phyloP scores from a whole-genome alignment of 2,888 invertebrate species.

The Netelia melanura region DNA sequence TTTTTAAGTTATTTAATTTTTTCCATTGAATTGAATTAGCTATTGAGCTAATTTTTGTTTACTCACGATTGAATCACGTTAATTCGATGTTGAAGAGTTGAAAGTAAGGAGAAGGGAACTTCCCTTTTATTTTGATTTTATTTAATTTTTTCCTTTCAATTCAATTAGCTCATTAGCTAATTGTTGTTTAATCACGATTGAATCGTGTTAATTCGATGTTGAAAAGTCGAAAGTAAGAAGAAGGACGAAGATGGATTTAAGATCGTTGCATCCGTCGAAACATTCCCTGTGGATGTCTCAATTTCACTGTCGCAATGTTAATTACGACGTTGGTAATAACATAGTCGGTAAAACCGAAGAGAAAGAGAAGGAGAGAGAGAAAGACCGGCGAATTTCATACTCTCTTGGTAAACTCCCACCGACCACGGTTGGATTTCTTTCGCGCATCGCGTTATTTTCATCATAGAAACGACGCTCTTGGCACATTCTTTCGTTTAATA shows the following conservation, averaged over 20 bases:
- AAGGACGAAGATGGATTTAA: neutral
- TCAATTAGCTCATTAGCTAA: no score
- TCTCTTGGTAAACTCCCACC: constrained; percentile 3
- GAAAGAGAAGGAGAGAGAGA: neutral
- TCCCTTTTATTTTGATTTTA: no score
- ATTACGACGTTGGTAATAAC: constrained; percentile 51
- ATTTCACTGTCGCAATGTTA: constrained; percentile 55
- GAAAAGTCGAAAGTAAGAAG: neutral
- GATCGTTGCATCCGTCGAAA: neutral
- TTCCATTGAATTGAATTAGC: no score
- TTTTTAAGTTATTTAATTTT: no score
- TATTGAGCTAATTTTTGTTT: no score
- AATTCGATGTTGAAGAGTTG: no score
- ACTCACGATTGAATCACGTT: no score
- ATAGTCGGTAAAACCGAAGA: neutral
- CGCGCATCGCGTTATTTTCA: constrained; percentile 27
- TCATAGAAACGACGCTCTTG: constrained; percentile 8
- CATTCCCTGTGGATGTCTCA: constrained; percentile 23
- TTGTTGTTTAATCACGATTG: no score
- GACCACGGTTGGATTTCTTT: constrained; percentile 13
- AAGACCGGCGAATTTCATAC: constrained; percentile 41
- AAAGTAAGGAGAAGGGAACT: neutral
- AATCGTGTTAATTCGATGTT: no score
- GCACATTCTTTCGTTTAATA: neutral
- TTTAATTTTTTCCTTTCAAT: no score